Evolutionary conservation across 2,113 vertebrate species (phyloP), one percentile per base, ranked within the genome.

Genomic region (Phrynosoma platyrhinos): DNA sequence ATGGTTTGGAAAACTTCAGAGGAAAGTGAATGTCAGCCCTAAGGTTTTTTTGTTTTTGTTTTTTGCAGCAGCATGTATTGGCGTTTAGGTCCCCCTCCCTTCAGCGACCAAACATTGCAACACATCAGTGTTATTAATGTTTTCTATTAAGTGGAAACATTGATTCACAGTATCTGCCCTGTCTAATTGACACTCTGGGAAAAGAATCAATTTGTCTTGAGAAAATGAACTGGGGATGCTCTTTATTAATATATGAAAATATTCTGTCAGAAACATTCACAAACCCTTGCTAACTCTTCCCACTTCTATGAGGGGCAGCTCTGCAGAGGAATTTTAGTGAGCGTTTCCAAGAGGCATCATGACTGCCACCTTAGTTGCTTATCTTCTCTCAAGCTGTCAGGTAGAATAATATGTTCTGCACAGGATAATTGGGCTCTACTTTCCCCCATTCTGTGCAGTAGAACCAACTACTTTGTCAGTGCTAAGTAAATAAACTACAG

Each of bases 191-290:
- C 80, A 10, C n/a, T n/a, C 36, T 77, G 53, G 82, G 82, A 87
- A 91, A 94, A 23, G 25, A 90, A 7, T 69, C 82, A 2, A 21
- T 62, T 90, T 78, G 53, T 9, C n/a, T 81, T 78, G 90, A 53
- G 71, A 36, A 13, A 89, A 87, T 83, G 82, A 89, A 75, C 40
- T 52, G 87, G 82, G 84, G 74, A 91, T 75, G 88, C n/a, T 81
- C 58, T 87, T 92, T 92, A 91, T 95, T 92, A 92, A 90, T 84
- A 55, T 75, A 91, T 87, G 89, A 30, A 89, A 47, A 23, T 87
- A 87, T 40, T n/a, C n/a, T 8, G 86, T 79, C 85, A 76, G 16
- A n/a, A n/a, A n/a, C n/a, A n/a, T n/a, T n/a, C n/a, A n/a, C n/a
- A 83, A 92, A 90, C 87, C 18, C 25, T 85, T 87, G 79, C 23